phyloP scores from a whole-genome alignment of 2,113 vertebrate species.

The Coreoperca whiteheadi region DNA sequence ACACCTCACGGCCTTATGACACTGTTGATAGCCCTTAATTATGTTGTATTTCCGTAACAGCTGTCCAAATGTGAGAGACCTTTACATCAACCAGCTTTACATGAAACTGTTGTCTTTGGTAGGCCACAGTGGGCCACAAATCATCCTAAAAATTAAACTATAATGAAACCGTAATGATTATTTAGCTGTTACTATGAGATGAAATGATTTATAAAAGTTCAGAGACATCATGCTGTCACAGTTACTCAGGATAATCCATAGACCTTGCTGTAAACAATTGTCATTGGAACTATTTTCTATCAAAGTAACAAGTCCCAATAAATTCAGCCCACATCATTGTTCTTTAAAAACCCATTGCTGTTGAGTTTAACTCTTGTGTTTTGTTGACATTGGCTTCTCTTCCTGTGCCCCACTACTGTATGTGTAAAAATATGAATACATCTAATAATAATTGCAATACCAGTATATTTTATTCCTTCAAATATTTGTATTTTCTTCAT shows the following conservation, averaged over 20 bases:
- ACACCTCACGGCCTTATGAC: conserved; percentile 29
- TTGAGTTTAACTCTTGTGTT: neutral
- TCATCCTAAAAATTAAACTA: neutral
- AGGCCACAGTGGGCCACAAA: neutral
- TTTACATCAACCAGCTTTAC: conserved; percentile 18
- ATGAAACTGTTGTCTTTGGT: conserved; percentile 6
- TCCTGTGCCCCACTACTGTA: neutral
- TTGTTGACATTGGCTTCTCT: neutral
- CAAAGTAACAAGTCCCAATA: neutral
- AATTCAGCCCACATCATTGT: neutral
- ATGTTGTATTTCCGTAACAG: conserved; percentile 48
- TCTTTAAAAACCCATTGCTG: neutral
- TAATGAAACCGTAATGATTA: conserved; percentile 5
- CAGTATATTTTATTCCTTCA: no score
- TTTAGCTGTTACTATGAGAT: neutral
- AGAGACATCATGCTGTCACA: neutral
- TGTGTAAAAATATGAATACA: neutral
- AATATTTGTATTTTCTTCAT: neutral
- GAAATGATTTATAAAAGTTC: neutral
- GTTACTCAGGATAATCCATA: neutral
- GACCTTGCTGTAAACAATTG: neutral
- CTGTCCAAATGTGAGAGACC: conserved; percentile 37
- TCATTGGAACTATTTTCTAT: neutral
- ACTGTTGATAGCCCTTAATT: conserved; percentile 42
- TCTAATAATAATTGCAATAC: neutral